phyloP scores from a whole-genome alignment of 2,888 invertebrate species.

The Zootermopsis nevadensis region DNA sequence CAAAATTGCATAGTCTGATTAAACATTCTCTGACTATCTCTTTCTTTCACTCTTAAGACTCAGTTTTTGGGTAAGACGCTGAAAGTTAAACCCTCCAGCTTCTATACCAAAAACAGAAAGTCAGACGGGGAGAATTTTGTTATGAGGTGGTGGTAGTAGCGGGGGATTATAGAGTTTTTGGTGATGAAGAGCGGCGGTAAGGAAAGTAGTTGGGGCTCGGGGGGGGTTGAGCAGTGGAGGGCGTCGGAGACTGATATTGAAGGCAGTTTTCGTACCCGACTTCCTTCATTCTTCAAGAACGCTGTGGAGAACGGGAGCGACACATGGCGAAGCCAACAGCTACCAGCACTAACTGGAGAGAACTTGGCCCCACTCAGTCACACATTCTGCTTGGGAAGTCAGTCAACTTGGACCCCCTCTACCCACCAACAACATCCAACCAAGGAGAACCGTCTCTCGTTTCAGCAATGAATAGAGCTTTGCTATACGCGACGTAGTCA shows the following conservation, averaged over 20 bases:
- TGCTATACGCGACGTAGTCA: constrained; percentile 32
- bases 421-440: not conserved
- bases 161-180: constrained; percentile 4
- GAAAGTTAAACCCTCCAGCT: not conserved
- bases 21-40: constrained; percentile 1
- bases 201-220: not conserved
- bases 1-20: constrained; percentile 41
- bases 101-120: not conserved
- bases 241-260: not conserved
- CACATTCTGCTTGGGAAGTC: constrained; percentile 2
- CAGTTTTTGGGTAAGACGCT: constrained; percentile 10
- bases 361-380: constrained; percentile 18
- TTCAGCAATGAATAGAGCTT: constrained; percentile 40
- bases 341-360: not conserved
- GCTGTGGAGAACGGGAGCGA: not conserved
- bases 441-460: constrained; percentile 1
- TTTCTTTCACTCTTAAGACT: not conserved
- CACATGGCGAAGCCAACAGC: constrained; percentile 34
- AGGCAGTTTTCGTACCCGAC: constrained; percentile 36
- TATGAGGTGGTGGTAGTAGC: not conserved
- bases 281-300: constrained; percentile 33
- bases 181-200: constrained; percentile 3
- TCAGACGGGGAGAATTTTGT: not conserved
- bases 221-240: not conserved
- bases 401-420: constrained; percentile 7